phyloP scores from a whole-genome alignment of 2,888 invertebrate species.

The Scaeva pyrastri region DNA sequence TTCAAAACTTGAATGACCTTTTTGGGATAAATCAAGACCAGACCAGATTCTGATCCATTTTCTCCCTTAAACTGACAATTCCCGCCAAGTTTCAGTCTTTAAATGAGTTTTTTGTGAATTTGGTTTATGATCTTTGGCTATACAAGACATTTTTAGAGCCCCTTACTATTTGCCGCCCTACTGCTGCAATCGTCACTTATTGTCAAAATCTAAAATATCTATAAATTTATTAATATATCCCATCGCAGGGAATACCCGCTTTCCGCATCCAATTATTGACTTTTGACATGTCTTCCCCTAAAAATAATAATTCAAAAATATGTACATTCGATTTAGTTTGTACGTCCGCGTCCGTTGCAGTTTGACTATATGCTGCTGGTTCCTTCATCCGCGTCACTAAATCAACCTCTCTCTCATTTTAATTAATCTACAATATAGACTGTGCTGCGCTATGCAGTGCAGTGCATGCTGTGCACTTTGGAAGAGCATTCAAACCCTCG shows the following conservation, averaged over 20 bases:
- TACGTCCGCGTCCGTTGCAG: neutral
- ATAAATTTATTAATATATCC: neutral
- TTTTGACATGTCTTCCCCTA: conserved; percentile 14
- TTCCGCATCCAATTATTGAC: conserved; percentile 29
- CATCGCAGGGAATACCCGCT: conserved; percentile 5
- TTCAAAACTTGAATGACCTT: too few relatives aligned
- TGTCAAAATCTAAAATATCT: neutral
- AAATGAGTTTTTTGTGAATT: too few relatives aligned
- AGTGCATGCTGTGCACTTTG: conserved; percentile 30
- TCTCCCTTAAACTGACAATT: too few relatives aligned
- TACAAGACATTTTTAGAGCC: neutral
- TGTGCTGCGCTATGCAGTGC: neutral
- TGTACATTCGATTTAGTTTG: neutral
- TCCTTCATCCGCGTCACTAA: neutral
- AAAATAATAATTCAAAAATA: conserved; percentile 21
- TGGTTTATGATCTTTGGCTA: too few relatives aligned
- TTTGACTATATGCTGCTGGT: neutral
- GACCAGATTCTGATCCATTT: too few relatives aligned
- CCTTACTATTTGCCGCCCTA: neutral
- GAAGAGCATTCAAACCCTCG: neutral
- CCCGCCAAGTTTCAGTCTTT: too few relatives aligned
- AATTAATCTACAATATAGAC: conserved; percentile 25
- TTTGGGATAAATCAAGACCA: too few relatives aligned
- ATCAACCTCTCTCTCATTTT: conserved; percentile 21
- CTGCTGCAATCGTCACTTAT: neutral